Evolutionary conservation across 2,113 vertebrate species (phyloP), one percentile per base, ranked within the genome.

Genomic region (Entelurus aequoreus): DNA sequence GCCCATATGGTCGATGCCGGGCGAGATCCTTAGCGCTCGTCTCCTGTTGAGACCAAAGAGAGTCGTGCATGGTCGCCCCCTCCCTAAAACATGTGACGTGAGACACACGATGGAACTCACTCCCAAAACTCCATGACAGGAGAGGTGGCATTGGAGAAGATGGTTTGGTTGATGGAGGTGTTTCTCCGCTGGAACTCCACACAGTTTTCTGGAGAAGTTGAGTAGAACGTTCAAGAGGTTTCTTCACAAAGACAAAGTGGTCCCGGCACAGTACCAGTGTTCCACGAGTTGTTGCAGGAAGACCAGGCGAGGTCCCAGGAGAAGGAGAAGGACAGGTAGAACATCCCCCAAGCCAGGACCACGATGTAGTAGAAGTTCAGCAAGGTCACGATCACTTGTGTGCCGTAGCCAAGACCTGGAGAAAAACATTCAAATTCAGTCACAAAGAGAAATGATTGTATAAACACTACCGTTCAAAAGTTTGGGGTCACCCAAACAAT

Each of bases 321-420:
- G 78, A 98, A 95, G 0, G 92, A 95, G 81, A 87, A 93, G 52
- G 90, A 94, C 79, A 98, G 90, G 84, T 95, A 98, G 88, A 96
- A 96, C 67, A 95, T 90, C 37, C 92, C 93, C 95, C 95, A 98
- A 60, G 95, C 94, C 87, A 97, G 88, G 58, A 98, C 93, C 1
- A 98, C 37, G 76, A 96, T 95, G 86, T 97, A 98, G 84, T 96
- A 98, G 80, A 92, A 87, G 84, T 94, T 94, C 37, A 94, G 79
- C 48, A 95, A 90, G 0, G 91, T 0, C 9, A 94, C 90, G 0
- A 97, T 94, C 75, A 94, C 87, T 78, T 95, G 93, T 0, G 93
- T 95, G 59, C 93, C 93, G 0, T 95, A 95, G 62, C 95, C 94
- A 6, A 95, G 90, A 72, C 94, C 94, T 90, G 75, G 12, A 69